Evolutionary conservation across 2,888 invertebrate species (phyloP).

Genomic region (Drosophila yooni): DNA sequence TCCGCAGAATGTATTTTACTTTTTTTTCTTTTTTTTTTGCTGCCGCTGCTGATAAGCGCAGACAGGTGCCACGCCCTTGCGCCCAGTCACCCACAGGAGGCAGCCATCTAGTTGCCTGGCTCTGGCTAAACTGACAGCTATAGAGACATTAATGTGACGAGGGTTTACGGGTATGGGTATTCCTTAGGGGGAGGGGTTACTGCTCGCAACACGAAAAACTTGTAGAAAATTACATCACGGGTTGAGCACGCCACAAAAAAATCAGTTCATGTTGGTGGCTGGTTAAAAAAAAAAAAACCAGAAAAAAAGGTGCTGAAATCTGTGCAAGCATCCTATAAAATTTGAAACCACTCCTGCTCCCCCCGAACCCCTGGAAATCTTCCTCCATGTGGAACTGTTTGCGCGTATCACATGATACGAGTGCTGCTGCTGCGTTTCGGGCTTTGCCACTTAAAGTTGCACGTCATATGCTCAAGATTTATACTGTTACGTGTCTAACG

Average conservation of each 20-base stretch:
- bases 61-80: slow-evolving; percentile 53
- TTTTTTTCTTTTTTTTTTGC: neutral
- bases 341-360: neutral
- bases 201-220: slow-evolving; percentile 50
- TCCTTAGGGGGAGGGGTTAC: slow-evolving; percentile 12
- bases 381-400: slow-evolving; percentile 27
- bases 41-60: slow-evolving; percentile 62
- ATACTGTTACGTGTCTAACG: slow-evolving; percentile 32
- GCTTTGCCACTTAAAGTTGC: slow-evolving; percentile 49
- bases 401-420: slow-evolving; percentile 39
- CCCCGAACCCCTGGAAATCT: neutral
- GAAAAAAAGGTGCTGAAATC: slow-evolving; percentile 62
- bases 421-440: slow-evolving; percentile 7
- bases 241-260: slow-evolving; percentile 28
- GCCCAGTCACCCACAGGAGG: slow-evolving; percentile 8
- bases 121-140: slow-evolving; percentile 76
- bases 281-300: slow-evolving; percentile 8
- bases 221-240: slow-evolving; percentile 68
- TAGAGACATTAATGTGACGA: slow-evolving; percentile 81
- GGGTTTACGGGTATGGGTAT: slow-evolving; percentile 51
- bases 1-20: slow-evolving; percentile 65
- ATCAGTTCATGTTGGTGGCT: slow-evolving; percentile 65
- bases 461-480: slow-evolving; percentile 59
- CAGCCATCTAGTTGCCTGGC: slow-evolving; percentile 35
- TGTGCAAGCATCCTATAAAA: slow-evolving; percentile 50